A percentile compares a stretch with the other conserved stretches of the same genome.
Evolutionary conservation across 2,888 invertebrate species (phyloP).

Genomic region (Leptopilina syphax): DNA sequence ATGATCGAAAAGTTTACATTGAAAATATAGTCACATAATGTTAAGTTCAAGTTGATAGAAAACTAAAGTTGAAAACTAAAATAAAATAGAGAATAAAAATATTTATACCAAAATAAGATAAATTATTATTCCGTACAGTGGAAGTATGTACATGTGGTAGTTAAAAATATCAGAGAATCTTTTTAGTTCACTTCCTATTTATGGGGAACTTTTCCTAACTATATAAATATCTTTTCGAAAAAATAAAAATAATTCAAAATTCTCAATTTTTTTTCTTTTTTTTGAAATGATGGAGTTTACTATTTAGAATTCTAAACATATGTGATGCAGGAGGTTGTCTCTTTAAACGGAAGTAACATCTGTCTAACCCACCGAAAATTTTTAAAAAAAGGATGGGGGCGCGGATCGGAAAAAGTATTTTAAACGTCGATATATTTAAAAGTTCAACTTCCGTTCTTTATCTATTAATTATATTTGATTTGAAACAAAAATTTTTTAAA

Average conservation of each 20-base stretch:
- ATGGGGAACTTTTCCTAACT: neutral
- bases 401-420: constrained; percentile 30
- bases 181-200: neutral
- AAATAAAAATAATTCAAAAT: neutral
- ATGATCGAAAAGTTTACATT: too few species aligned
- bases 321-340: constrained; percentile 30
- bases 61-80: neutral
- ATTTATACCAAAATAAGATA: neutral
- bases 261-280: neutral
- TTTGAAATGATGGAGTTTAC: neutral
- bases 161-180: neutral
- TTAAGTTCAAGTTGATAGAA: neutral
- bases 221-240: neutral
- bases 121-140: neutral
- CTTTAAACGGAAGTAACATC: constrained; percentile 40
- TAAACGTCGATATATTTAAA: constrained; percentile 35
- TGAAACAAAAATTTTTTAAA: neutral
- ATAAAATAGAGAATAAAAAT: neutral
- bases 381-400: constrained; percentile 28
- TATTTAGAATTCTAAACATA: constrained; percentile 27
- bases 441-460: constrained; percentile 18
- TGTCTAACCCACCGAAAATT: constrained; percentile 25
- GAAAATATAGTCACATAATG: too few species aligned
- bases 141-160: neutral
- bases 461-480: constrained; percentile 1